phyloP scores from a whole-genome alignment of 64 coral and sea anemone genomes.

The Porites lutea region DNA sequence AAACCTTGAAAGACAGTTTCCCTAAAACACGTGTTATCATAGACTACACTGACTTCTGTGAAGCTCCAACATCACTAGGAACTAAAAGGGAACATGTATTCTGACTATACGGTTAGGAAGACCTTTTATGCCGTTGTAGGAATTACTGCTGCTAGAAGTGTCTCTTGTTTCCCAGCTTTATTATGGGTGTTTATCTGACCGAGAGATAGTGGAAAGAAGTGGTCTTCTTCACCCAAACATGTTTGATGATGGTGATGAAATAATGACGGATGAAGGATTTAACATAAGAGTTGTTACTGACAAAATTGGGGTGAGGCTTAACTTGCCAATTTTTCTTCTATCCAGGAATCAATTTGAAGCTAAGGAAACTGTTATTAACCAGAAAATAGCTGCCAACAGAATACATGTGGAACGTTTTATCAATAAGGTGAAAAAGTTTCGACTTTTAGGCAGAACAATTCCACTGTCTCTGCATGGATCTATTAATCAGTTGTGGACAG shows the following conservation, averaged over 20 bases:
- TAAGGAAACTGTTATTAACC: background rate
- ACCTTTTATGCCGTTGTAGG: background rate
- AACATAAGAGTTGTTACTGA: background rate
- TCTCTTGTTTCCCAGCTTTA: slow-evolving; percentile 41
- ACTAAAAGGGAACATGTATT: no score
- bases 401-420: slow-evolving; percentile 36
- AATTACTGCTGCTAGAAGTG: slow-evolving; percentile 1
- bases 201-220: no score
- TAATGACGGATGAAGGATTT: slow-evolving; percentile 33
- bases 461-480: slow-evolving; percentile 23
- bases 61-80: no score
- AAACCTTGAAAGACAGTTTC: slow-evolving; percentile 26
- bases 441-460: slow-evolving; percentile 3
- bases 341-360: slow-evolving; percentile 10
- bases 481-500: background rate
- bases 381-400: slow-evolving; percentile 2
- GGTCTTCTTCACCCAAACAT: no score
- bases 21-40: slow-evolving; percentile 44
- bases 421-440: slow-evolving; percentile 36
- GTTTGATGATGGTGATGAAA: background rate
- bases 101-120: no score
- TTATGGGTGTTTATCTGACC: background rate
- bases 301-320: background rate
- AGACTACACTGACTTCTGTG: slow-evolving; percentile 1
- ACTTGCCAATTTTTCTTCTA: slow-evolving; percentile 8